A percentile compares a stretch with the other conserved stretches of the same genome.
Conservation (phyloP, 92 coral and sea anemone species). For the Parazoanthus swiftii region DNA sequence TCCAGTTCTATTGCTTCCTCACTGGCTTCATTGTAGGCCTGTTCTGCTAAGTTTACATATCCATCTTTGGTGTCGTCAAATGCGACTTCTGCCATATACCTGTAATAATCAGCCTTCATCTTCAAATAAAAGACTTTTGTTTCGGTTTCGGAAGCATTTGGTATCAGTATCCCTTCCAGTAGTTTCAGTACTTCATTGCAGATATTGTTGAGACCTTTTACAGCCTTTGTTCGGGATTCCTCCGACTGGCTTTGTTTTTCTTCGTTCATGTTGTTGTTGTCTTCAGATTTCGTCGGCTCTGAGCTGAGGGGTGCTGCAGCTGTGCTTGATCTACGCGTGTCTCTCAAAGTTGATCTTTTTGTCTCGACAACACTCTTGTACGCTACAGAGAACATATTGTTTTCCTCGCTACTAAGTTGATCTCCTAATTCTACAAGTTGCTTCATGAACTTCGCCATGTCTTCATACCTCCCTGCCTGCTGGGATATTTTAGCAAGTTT, state of each 20-base stretch:
- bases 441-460: conserved; percentile 90
- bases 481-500: conserved; percentile 78
- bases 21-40: background rate
- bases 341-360: conserved; percentile 87
- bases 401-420: conserved; percentile 68
- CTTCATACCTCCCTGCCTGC: conserved; percentile 90
- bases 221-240: background rate
- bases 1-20: conserved; percentile 14
- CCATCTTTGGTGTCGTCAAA: conserved; percentile 3
- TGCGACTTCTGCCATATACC: conserved; percentile 75
- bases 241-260: background rate
- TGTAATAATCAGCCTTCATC: conserved; percentile 76
- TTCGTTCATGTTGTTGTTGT: background rate
- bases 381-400: conserved; percentile 93
- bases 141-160: conserved; percentile 16
- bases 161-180: background rate
- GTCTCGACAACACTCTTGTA: conserved; percentile 95
- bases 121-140: conserved; percentile 65
- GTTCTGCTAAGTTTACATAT: background rate
- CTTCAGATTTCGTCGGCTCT: background rate
- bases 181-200: conserved; percentile 44
- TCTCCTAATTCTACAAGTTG: conserved; percentile 59
- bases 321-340: conserved; percentile 51
- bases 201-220: conserved; percentile 31
- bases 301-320: background rate